Percentiles rank a stretch among this genome's conserved stretches.
Conservation (phyloP, 2,888 invertebrate genomes). For the Stenchaetothrips biformis region DNA sequence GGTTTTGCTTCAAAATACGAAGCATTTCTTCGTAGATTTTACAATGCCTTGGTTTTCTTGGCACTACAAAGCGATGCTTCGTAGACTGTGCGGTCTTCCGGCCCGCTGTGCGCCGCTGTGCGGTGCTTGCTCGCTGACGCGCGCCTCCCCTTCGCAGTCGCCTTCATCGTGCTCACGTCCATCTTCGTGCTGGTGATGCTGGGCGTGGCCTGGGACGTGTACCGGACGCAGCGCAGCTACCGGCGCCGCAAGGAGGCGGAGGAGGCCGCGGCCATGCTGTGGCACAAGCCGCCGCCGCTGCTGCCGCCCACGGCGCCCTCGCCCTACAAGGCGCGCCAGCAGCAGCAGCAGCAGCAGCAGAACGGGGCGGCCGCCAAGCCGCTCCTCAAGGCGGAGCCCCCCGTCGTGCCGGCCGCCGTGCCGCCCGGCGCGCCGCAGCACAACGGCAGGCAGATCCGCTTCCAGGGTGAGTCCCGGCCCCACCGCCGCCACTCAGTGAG, state of each 20-base stretch:
- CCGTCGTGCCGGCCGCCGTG: not conserved
- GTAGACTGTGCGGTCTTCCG: too few relatives aligned
- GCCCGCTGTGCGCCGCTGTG: too few relatives aligned
- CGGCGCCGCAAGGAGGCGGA: constrained; percentile 66
- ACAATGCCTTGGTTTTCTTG: too few relatives aligned
- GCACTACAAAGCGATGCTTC: too few relatives aligned
- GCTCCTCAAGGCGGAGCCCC: not conserved
- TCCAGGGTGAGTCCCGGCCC: not conserved
- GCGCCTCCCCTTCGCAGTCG: constrained; percentile 50
- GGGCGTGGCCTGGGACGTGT: constrained; percentile 66
- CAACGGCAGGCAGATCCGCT: constrained; percentile 14
- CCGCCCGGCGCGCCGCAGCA: not conserved
- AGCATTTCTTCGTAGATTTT: too few relatives aligned
- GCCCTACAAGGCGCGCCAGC: constrained; percentile 21
- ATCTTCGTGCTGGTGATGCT: constrained; percentile 67
- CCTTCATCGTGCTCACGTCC: constrained; percentile 72
- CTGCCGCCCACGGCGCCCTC: constrained; percentile 13
- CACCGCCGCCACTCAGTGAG: too few relatives aligned
- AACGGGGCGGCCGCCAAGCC: not conserved
- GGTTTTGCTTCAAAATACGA: too few relatives aligned
- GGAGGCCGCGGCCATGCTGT: constrained; percentile 69
- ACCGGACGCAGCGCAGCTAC: constrained; percentile 69
- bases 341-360: constrained; percentile 14
- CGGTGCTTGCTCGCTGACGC: constrained; percentile 14
- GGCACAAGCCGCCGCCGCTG: constrained; percentile 48